Percentiles rank a stretch among this genome's conserved stretches.
Evolutionary conservation across 2,113 vertebrate genomes (phyloP).

Genomic region (Mellivora capensis): DNA sequence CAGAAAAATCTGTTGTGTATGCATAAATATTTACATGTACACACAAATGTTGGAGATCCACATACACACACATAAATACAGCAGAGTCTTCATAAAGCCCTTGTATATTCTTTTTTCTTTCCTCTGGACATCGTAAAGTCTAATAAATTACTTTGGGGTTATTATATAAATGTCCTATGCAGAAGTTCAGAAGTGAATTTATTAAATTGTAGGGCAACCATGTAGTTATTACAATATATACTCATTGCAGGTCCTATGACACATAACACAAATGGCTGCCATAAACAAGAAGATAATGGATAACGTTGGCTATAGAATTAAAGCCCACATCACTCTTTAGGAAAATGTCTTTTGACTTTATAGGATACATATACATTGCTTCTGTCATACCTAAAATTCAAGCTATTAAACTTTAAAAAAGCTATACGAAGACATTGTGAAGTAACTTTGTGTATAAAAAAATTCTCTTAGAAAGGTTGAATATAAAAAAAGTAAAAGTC

Average conservation of each 20-base stretch:
- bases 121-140: not conserved
- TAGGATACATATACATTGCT: not conserved
- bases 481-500: not conserved
- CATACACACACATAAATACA: not conserved
- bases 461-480: not conserved
- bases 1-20: not conserved
- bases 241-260: not conserved
- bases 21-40: not conserved
- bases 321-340: not conserved
- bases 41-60: not conserved
- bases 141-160: constrained; percentile 10
- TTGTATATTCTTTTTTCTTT: not conserved
- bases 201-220: constrained; percentile 9
- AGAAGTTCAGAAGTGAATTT: constrained; percentile 11
- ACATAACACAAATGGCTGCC: not conserved
- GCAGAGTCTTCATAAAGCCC: not conserved
- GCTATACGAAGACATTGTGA: not conserved
- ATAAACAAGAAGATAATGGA: not conserved
- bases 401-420: constrained; percentile 33
- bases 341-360: constrained; percentile 21
- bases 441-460: not conserved
- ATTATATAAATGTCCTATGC: not conserved
- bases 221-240: not conserved
- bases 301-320: not conserved
- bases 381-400: not conserved